These are phyloP conservation scores for Smittia aterrima DNA, from an alignment of 2,888 invertebrate genomes.

Conservation along the genomic window DNA sequence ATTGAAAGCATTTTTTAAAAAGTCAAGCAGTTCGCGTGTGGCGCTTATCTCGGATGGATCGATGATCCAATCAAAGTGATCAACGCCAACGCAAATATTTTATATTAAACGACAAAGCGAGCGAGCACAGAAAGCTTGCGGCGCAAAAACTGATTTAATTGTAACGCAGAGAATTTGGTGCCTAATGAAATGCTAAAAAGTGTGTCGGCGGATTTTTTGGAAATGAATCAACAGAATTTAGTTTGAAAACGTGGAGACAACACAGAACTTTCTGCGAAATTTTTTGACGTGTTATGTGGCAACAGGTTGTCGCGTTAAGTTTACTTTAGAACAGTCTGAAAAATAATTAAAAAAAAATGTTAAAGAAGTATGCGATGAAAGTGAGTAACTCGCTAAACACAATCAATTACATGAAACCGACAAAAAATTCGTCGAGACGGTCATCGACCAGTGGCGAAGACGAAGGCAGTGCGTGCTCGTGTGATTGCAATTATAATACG, in stretches of 20 bases:
- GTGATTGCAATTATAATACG: slow-evolving; percentile 14
- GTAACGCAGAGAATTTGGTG: neutral
- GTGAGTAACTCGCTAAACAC: slow-evolving; percentile 49
- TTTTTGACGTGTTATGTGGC: neutral
- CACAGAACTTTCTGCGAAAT: neutral
- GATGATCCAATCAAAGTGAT: slow-evolving; percentile 10
- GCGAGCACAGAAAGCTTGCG: neutral
- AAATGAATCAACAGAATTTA: slow-evolving; percentile 3
- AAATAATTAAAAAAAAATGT: slow-evolving; percentile 45
- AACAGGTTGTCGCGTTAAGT: neutral
- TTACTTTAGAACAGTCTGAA: neutral
- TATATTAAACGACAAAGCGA: neutral
- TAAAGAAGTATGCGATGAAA: slow-evolving; percentile 53
- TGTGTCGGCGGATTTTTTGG: neutral
- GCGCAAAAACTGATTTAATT: slow-evolving; percentile 5
- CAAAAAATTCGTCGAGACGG: neutral
- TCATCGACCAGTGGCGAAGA: slow-evolving; percentile 20
- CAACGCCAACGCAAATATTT: neutral
- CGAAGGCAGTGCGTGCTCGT: neutral
- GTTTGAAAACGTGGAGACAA: neutral
- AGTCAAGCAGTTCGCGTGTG: neutral
- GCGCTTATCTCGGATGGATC: neutral
- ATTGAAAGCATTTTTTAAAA: neutral
- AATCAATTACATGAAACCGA: slow-evolving; percentile 43
- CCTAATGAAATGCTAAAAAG: slow-evolving; percentile 3